Percentiles rank a stretch among this genome's conserved stretches.
These are phyloP conservation scores for Beaufortia kweichowensis DNA, from an alignment of 2,113 vertebrate species.

Conservation along the genomic window DNA sequence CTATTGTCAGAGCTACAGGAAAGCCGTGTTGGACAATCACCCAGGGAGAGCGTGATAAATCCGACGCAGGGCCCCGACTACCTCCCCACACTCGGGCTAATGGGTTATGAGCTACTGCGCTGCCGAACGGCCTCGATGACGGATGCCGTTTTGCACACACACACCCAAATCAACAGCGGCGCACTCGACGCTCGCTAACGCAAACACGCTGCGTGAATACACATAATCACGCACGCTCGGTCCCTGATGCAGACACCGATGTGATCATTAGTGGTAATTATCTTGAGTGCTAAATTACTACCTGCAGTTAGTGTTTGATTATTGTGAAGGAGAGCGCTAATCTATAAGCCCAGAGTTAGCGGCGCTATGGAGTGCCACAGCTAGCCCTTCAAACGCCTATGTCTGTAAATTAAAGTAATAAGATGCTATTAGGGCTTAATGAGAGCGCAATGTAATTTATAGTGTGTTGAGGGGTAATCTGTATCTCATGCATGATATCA, in stretches of 20 bases:
- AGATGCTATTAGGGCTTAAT: slow-evolving; percentile 62
- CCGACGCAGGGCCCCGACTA: slow-evolving; percentile 43
- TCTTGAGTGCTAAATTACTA: slow-evolving; percentile 74
- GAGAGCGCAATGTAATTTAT: slow-evolving; percentile 53
- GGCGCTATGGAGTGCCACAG: slow-evolving; percentile 61
- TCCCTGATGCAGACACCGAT: slow-evolving; percentile 41
- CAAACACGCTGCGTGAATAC: slow-evolving; percentile 49
- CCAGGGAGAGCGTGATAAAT: slow-evolving; percentile 74
- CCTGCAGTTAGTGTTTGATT: slow-evolving; percentile 66
- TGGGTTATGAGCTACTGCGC: slow-evolving; percentile 58
- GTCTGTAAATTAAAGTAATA: slow-evolving; percentile 64
- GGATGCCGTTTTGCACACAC: not conserved
- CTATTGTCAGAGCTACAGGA: slow-evolving; percentile 74
- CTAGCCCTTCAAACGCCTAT: slow-evolving; percentile 56
- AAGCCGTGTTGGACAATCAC: slow-evolving; percentile 66
- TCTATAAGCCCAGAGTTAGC: slow-evolving; percentile 49
- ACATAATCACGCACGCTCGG: slow-evolving; percentile 54
- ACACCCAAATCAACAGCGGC: slow-evolving; percentile 16
- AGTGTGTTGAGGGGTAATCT: slow-evolving; percentile 38
- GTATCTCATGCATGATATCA: slow-evolving; percentile 43
- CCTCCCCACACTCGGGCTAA: slow-evolving; percentile 43
- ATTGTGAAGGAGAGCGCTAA: slow-evolving; percentile 61
- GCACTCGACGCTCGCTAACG: slow-evolving; percentile 1
- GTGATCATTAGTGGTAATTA: slow-evolving; percentile 68
- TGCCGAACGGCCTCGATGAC: slow-evolving; percentile 1